Base-by-base conservation (phyloP, 2,888 invertebrate species). In the Pammene fasciana region DNA sequence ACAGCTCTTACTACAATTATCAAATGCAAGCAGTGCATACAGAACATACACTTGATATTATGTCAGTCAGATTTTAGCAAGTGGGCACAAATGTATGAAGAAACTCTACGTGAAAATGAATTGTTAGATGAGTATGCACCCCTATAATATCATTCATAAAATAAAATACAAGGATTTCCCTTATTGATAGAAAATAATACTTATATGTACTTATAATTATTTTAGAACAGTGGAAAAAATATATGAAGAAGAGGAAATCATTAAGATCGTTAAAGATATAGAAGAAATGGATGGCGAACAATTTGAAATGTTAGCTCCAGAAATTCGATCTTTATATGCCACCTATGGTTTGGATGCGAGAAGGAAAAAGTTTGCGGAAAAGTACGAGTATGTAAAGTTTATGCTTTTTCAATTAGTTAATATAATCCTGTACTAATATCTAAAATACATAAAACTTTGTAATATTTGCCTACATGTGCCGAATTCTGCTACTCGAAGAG, bases 61-160 rank as follows among this genome's bases (percentile, higher is more conserved):
- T 89, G 91, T 72, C 90, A 92, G 18, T 85, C 87, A 3, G 92
- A 90, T 74, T 89, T 91, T 70, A 57, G 71, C 38, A 88, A 83
- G 75, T 92, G 92, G 92, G 86, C 79, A 14, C 85, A 86, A 71
- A 68, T 78, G 4, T 85, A 86, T 67, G 92, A 92, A 61, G 89
- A 90, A 74, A 66, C 77, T 10, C 86, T 82, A 70, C 79, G 79
- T 60, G 88, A 89, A 74, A 77, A 75, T 54, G 90, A 90, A 62
- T 67, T 80, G 8, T 52, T 79, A 43, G 85, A 84, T 26, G 86
- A 87, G 89, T 89, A 79, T 81, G 86, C 76, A 62, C 14, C 36
- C 50, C 6, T n/a, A n/a, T 38, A 48, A 34, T 18, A 52, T 52
- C 3, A 48, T 45, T 45, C 8, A 48, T 7, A 48, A 16, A 48